Conservation (phyloP, 1,140 invertebrate species). For the Lasaia peninsularis region DNA sequence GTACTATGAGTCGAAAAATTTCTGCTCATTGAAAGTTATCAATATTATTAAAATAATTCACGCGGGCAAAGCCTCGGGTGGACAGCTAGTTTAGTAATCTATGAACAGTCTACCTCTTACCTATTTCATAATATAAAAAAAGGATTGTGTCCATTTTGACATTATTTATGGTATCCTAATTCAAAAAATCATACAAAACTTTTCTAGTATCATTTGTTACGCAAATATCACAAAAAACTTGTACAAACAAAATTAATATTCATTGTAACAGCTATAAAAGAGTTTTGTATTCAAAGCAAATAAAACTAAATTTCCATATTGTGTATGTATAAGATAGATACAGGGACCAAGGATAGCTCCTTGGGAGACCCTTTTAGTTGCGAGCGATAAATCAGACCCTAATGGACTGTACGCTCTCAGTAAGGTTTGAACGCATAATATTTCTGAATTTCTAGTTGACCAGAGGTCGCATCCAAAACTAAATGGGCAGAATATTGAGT, state of each 20-base stretch:
- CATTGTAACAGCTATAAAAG: neutral
- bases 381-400: conserved; percentile 57
- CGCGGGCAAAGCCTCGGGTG: too few species aligned
- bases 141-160: too few species aligned
- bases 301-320: conserved; percentile 37
- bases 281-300: conserved; percentile 32
- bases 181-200: too few species aligned
- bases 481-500: conserved; percentile 16
- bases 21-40: too few species aligned
- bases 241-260: neutral
- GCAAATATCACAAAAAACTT: neutral
- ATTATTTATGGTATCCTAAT: too few species aligned
- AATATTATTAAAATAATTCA: too few species aligned
- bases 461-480: neutral
- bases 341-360: conserved; percentile 37
- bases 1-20: too few species aligned
- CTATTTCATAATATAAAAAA: too few species aligned
- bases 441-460: conserved; percentile 15
- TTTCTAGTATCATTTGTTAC: too few species aligned
- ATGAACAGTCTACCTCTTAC: too few species aligned
- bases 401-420: conserved; percentile 50
- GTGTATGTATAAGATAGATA: conserved; percentile 32
- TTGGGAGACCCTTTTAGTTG: conserved; percentile 59
- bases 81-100: too few species aligned
- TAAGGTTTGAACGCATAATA: conserved; percentile 16